A percentile compares a stretch with the other conserved stretches of the same genome.
Conservation (phyloP, 2,113 vertebrate genomes). For the Triplophysa tibetana region DNA sequence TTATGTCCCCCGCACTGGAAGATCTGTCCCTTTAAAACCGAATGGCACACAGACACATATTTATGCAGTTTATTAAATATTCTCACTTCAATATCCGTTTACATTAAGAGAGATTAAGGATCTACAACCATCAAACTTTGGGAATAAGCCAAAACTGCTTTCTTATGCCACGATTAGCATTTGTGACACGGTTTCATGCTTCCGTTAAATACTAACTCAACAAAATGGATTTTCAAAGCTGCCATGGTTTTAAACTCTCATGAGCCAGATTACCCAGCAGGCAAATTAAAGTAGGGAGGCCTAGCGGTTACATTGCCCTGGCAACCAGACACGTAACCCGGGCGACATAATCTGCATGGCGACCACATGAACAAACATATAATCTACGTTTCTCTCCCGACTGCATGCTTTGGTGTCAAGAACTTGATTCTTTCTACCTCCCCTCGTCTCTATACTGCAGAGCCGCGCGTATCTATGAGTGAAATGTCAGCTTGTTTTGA, state of each 20-base stretch:
- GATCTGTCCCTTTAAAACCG: background rate
- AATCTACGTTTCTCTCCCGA: background rate
- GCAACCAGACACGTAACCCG: conserved; percentile 53
- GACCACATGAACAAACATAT: conserved; percentile 16
- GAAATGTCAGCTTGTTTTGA: conserved; percentile 73
- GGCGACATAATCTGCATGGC: conserved; percentile 48
- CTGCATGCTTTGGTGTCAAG: background rate
- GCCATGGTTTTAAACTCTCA: conserved; percentile 10
- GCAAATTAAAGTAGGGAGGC: conserved; percentile 8
- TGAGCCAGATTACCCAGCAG: conserved; percentile 27
- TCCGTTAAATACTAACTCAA: background rate
- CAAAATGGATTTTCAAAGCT: background rate
- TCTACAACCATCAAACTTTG: background rate
- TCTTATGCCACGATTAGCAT: conserved; percentile 8
- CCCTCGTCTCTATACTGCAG: conserved; percentile 46
- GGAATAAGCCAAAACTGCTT: background rate
- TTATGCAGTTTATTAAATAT: background rate
- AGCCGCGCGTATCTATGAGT: conserved; percentile 50
- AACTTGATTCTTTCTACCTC: conserved; percentile 6
- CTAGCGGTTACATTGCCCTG: conserved; percentile 41
- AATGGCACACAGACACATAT: background rate
- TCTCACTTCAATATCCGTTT: background rate
- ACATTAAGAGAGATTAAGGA: background rate
- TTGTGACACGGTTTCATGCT: background rate
- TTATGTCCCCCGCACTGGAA: background rate